Percentiles rank a stretch among this genome's conserved stretches.
These are phyloP conservation scores for Phoxinus dragarum DNA, from an alignment of 2,797 vertebrate species.

Conservation along the genomic window DNA sequence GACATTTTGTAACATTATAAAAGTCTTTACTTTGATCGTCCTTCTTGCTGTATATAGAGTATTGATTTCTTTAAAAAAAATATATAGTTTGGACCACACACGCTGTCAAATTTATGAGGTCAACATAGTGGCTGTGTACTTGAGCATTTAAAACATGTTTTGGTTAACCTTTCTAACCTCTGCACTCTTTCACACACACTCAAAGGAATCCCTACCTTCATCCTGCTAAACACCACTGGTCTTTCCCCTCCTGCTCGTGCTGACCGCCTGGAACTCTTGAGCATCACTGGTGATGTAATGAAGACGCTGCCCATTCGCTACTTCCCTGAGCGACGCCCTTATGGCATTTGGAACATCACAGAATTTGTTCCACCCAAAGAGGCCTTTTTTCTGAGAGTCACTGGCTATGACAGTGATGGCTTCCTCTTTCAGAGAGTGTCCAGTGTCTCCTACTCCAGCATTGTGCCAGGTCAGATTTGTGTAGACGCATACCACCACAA, in stretches of 20 bases:
- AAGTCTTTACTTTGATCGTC: neutral
- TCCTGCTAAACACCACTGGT: constrained; percentile 94
- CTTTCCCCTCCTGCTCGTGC: constrained; percentile 86
- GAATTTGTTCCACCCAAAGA: constrained; percentile 92
- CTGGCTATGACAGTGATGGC: constrained; percentile 88
- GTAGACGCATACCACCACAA: neutral
- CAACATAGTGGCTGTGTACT: constrained; percentile 25
- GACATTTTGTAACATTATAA: neutral
- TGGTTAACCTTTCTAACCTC: constrained; percentile 33
- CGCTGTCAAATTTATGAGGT: constrained; percentile 27
- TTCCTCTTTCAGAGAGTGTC: constrained; percentile 95
- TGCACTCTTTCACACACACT: neutral
- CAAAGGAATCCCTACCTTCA: constrained; percentile 95
- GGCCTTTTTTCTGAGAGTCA: constrained; percentile 93
- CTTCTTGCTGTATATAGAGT: neutral
- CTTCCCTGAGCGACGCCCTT: constrained; percentile 86
- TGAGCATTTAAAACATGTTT: constrained; percentile 30
- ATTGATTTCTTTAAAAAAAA: neutral
- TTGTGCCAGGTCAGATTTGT: constrained; percentile 86
- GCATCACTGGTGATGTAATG: constrained; percentile 83
- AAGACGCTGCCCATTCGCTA: constrained; percentile 91
- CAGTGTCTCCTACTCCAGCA: constrained; percentile 93
- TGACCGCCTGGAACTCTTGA: constrained; percentile 90
- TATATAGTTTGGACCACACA: constrained; percentile 21
- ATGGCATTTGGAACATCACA: constrained; percentile 93